A percentile compares a stretch with the other conserved stretches of the same genome.
Evolutionary conservation across 2,888 invertebrate species (phyloP).

Genomic region (Meliscaeva auricollis): DNA sequence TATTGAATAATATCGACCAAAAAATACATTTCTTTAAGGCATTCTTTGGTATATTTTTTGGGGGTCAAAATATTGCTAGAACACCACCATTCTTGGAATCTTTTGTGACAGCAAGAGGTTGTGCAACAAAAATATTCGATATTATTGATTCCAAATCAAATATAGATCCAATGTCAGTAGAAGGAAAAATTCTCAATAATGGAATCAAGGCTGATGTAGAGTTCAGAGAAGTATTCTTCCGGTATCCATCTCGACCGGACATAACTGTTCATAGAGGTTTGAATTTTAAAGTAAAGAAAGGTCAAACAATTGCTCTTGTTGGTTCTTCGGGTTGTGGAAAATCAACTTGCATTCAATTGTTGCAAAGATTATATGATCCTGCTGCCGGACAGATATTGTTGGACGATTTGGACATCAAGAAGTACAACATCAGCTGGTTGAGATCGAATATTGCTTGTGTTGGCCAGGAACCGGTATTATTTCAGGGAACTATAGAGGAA

Average conservation of each 20-base stretch:
- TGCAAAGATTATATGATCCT: conserved; percentile 89
- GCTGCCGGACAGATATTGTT: conserved; percentile 85
- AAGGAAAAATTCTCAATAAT: conserved; percentile 86
- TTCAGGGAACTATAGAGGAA: conserved; percentile 87
- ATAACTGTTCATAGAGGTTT: conserved; percentile 88
- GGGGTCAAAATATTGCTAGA: conserved; percentile 90
- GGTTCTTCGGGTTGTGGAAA: conserved; percentile 92
- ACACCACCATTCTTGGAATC: conserved; percentile 90
- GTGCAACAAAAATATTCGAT: conserved; percentile 89
- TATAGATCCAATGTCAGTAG: conserved; percentile 89
- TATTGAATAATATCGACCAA: neutral
- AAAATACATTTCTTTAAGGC: conserved; percentile 49
- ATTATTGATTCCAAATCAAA: conserved; percentile 89
- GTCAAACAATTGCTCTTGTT: conserved; percentile 89
- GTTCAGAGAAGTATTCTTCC: conserved; percentile 88
- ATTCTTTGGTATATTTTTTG: conserved; percentile 90
- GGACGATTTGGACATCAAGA: conserved; percentile 87
- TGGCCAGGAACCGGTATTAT: conserved; percentile 94
- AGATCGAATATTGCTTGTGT: conserved; percentile 92
- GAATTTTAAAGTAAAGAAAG: conserved; percentile 86
- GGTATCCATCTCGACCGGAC: conserved; percentile 90
- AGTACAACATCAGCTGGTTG: conserved; percentile 89
- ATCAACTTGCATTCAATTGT: conserved; percentile 91
- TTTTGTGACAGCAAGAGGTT: conserved; percentile 88
- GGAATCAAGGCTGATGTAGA: conserved; percentile 87